Conservation (phyloP, 2,797 vertebrate genomes). For the Poliocrania exsul region DNA sequence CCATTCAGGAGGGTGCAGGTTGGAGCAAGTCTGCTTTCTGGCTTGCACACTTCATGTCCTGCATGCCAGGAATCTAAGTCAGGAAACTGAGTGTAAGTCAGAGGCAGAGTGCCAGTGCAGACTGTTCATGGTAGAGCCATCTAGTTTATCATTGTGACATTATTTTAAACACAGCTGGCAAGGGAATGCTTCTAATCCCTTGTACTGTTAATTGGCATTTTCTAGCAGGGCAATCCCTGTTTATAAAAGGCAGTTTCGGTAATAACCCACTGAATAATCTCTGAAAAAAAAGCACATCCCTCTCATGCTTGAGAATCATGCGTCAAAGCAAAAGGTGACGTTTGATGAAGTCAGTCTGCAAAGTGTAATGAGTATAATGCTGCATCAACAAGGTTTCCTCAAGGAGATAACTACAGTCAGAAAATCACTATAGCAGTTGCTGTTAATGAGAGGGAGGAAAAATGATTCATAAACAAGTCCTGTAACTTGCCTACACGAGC, state of each 20-base stretch:
- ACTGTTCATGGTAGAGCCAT: background rate
- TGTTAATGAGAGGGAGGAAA: background rate
- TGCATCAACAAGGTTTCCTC: constrained; percentile 8
- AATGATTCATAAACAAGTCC: constrained; percentile 29
- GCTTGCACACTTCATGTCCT: background rate
- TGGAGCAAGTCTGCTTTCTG: background rate
- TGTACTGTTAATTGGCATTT: background rate
- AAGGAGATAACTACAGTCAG: background rate
- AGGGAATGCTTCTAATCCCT: background rate
- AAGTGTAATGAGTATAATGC: background rate
- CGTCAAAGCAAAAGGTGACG: background rate
- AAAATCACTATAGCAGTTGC: background rate
- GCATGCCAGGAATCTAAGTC: fast-evolving
- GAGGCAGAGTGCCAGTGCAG: background rate
- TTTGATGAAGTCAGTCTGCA: background rate
- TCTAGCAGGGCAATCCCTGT: background rate
- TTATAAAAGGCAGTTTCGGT: background rate
- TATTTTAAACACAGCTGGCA: background rate
- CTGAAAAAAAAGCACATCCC: background rate
- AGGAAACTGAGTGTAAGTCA: background rate
- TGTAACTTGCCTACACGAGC: constrained; percentile 20
- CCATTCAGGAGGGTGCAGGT: background rate
- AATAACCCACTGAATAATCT: background rate
- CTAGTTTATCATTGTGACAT: background rate
- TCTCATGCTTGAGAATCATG: background rate